Conservation (phyloP, 1,140 invertebrate species). For the Oppia nitens region DNA sequence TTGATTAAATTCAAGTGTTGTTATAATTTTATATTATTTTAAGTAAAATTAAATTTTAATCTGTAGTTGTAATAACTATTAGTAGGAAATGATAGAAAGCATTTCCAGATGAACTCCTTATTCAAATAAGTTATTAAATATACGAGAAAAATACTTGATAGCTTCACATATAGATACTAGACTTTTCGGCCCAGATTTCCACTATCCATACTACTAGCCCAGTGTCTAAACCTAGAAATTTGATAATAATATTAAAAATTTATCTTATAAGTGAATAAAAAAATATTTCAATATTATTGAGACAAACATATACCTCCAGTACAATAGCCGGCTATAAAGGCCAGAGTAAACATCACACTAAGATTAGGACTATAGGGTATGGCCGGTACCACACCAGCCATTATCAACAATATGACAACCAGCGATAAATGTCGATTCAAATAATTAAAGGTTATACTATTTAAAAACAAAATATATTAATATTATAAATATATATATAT, state of each 20-base stretch:
- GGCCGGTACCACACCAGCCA: neutral
- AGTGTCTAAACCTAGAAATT: neutral
- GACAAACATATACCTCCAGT: neutral
- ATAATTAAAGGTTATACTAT: neutral
- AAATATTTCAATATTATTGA: neutral
- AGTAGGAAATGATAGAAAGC: too few relatives aligned
- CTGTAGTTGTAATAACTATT: too few relatives aligned
- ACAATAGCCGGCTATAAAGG: neutral
- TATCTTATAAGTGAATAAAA: neutral
- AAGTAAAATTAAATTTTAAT: too few relatives aligned
- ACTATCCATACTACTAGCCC: slow-evolving; percentile 4
- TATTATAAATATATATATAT: neutral
- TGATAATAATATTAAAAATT: neutral
- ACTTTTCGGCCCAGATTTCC: slow-evolving; percentile 6
- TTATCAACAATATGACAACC: neutral
- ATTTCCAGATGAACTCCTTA: too few relatives aligned
- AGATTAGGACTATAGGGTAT: neutral
- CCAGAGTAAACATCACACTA: neutral
- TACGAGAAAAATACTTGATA: neutral
- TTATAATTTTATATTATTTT: too few relatives aligned
- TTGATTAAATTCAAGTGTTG: too few relatives aligned
- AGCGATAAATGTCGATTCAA: slow-evolving; percentile 4
- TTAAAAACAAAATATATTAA: neutral
- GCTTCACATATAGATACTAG: neutral
- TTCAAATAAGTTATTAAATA: too few relatives aligned